These are phyloP conservation scores for Diploptera punctata DNA, from an alignment of 2,888 invertebrate species.

Conservation along the genomic window DNA sequence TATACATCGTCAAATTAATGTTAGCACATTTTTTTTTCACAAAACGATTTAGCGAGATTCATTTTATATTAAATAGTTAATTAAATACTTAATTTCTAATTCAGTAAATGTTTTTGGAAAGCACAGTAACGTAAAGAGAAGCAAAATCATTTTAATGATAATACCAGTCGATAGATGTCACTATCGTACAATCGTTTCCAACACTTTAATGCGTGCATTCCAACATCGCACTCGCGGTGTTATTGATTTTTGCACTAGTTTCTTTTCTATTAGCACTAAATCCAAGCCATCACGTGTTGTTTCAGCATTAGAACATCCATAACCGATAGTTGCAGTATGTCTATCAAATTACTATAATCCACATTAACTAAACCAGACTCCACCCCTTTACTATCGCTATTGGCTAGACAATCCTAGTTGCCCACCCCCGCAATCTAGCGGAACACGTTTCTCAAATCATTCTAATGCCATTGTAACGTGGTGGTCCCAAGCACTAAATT, in stretches of 20 bases:
- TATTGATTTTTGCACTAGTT: neutral
- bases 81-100: no score
- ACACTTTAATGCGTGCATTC: neutral
- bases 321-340: neutral
- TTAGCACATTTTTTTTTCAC: no score
- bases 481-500: conserved; percentile 1
- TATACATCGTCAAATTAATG: no score
- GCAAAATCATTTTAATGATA: neutral
- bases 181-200: conserved; percentile 7
- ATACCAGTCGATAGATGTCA: conserved; percentile 8
- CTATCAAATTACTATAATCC: conserved; percentile 17
- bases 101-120: no score
- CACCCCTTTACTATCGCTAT: conserved; percentile 5
- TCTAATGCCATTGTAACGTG: conserved; percentile 12
- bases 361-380: neutral
- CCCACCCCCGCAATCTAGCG: neutral
- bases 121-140: neutral
- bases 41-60: no score
- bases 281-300: neutral
- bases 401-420: conserved; percentile 20
- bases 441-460: neutral
- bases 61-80: no score
- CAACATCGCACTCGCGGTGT: neutral
- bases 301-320: conserved; percentile 1
- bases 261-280: neutral